Evolutionary conservation across 1,140 invertebrate species (phyloP).

Genomic region (Hylaeus volcanicus): DNA sequence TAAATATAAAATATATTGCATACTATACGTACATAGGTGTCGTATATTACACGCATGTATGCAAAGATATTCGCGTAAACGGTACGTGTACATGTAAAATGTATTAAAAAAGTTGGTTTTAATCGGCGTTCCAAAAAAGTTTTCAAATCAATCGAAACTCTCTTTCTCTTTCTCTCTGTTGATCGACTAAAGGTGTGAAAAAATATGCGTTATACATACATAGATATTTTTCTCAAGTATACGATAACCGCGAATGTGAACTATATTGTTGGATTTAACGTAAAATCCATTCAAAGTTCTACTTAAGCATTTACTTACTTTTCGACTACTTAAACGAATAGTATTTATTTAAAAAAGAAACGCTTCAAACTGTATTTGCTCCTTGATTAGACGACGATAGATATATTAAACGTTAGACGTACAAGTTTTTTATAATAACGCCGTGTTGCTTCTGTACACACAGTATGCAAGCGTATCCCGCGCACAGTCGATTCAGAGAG

Average conservation of each 20-base stretch:
- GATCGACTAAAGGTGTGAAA: slow-evolving; percentile 28
- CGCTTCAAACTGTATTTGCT: not conserved
- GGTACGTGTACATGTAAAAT: slow-evolving; percentile 8
- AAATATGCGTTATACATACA: not conserved
- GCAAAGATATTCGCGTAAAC: slow-evolving; percentile 1
- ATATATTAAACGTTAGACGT: not conserved
- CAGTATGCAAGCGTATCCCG: not conserved
- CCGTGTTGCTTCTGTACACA: not conserved
- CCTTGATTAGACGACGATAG: not conserved
- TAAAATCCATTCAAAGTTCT: not conserved
- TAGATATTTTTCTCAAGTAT: not conserved
- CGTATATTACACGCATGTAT: slow-evolving; percentile 10
- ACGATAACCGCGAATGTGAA: not conserved
- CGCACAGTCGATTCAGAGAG: slow-evolving; percentile 40
- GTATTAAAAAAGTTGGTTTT: slow-evolving; percentile 33
- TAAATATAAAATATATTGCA: not conserved
- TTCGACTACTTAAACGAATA: not conserved
- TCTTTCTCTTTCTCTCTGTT: slow-evolving; percentile 30
- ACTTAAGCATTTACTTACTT: slow-evolving; percentile 10
- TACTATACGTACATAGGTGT: slow-evolving; percentile 3
- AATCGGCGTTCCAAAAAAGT: slow-evolving; percentile 9
- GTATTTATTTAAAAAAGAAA: not conserved
- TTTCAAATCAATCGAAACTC: slow-evolving; percentile 28
- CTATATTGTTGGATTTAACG: not conserved
- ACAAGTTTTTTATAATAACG: not conserved